A percentile compares a stretch with the other conserved stretches of the same genome.
Conservation (phyloP, 2,888 invertebrate species). For the Metopia argyrocephala region DNA sequence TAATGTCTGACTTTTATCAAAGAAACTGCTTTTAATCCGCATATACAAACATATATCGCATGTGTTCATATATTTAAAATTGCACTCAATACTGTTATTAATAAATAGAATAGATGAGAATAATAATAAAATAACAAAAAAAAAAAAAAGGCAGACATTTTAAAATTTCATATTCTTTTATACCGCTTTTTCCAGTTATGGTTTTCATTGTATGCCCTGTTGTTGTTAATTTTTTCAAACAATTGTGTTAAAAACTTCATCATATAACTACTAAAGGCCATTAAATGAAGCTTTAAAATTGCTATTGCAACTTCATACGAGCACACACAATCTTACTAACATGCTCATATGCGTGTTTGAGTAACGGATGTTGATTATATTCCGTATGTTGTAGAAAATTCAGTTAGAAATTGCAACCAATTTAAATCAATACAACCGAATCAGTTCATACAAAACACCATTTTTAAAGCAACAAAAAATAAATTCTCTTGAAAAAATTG, state of each 20-base stretch:
- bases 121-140: background rate
- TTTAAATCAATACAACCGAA: constrained; percentile 27
- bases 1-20: background rate
- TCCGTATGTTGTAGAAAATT: constrained; percentile 52
- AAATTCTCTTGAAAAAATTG: too few relatives aligned
- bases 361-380: constrained; percentile 58
- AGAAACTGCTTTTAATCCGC: background rate
- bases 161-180: constrained; percentile 10
- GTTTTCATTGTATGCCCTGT: constrained; percentile 11
- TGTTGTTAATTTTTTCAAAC: constrained; percentile 26
- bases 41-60: background rate
- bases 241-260: constrained; percentile 54
- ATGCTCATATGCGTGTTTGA: background rate
- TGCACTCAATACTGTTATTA: constrained; percentile 29
- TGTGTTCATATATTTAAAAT: constrained; percentile 12
- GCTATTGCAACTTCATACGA: background rate
- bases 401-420: constrained; percentile 50
- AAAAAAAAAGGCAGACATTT: constrained; percentile 34
- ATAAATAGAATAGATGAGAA: background rate
- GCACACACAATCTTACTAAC: background rate
- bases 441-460: background rate
- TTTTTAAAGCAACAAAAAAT: too few relatives aligned
- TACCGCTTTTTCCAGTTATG: background rate
- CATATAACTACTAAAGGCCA: constrained; percentile 53
- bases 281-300: constrained; percentile 31